Conservation (phyloP, 2,888 invertebrate species). For the Peribatodes rhomboidaria region DNA sequence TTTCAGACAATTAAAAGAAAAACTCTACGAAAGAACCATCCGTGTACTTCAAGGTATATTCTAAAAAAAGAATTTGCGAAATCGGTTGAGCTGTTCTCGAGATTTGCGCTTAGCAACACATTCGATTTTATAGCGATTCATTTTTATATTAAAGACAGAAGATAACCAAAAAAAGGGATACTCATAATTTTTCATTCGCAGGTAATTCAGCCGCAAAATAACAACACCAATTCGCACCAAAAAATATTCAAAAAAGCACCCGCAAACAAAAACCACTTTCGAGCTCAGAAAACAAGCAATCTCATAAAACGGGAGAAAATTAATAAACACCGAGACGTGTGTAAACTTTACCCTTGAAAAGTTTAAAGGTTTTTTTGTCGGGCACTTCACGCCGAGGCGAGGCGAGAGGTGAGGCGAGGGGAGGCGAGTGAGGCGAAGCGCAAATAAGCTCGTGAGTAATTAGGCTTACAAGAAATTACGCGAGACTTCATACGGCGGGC, state of each 20-base stretch:
- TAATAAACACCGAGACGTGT: constrained; percentile 47
- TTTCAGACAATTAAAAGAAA: no score
- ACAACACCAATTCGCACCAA: not conserved
- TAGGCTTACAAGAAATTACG: constrained; percentile 79
- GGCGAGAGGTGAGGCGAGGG: constrained; percentile 43
- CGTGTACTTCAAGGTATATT: no score
- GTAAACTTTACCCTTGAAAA: constrained; percentile 69
- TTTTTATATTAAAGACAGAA: no score
- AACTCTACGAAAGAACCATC: no score
- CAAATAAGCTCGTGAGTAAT: constrained; percentile 77
- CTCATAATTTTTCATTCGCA: not conserved
- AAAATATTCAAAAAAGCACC: constrained; percentile 4
- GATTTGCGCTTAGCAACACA: no score
- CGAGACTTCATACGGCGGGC: constrained; percentile 49
- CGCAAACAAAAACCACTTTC: constrained; percentile 22
- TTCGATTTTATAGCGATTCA: no score
- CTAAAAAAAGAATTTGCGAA: no score
- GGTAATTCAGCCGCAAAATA: not conserved
- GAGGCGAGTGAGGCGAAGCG: constrained; percentile 45
- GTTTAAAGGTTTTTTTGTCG: constrained; percentile 60
- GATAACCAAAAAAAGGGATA: not conserved
- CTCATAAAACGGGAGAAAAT: constrained; percentile 33
- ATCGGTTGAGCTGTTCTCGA: no score
- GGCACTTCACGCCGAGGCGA: constrained; percentile 62
- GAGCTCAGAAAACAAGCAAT: constrained; percentile 17